Evolutionary conservation across 2,888 invertebrate species (phyloP), one percentile per base, ranked within the genome.

Genomic region (Cephus pulcher): DNA sequence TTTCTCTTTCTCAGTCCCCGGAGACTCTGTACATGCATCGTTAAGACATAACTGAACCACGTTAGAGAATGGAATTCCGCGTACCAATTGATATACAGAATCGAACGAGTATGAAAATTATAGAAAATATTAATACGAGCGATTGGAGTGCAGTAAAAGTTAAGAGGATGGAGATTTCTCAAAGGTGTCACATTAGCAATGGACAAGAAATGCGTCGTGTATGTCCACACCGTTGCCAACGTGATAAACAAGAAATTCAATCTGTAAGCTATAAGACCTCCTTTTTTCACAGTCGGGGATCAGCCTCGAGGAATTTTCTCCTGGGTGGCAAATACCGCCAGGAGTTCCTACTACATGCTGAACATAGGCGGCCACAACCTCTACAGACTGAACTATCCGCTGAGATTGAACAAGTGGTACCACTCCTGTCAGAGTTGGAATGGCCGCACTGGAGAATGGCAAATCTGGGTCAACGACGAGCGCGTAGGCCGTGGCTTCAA

Each of bases 371-470:
- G 96, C 37, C 96, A 97, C 90, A 96, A 95, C 81, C 94, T 97
- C 91, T 97, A 95, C 93, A 93, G 96, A 89, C 92, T 95, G 80
- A 95, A 95, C 90, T 95, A 95, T 90, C 95, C 95, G 75, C 89
- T 95, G 82, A 93, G 94, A 84, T 92, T 95, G 88, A 94, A 95
- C 90, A 93, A 94, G 90, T 97, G 97, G 97, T 97, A 97, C 93
- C 97, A 97, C 91, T 95, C 96, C 76, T 97, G 97, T 88, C 95
- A 96, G 87, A 97, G 97, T 77, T 97, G 97, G 97, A 97, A 97
- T 90, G 97, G 97, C 32, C 95, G 95, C 89, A 96, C 97, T 11
- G 97, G 97, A 75, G 97, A 97, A 92, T 97, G 97, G 97, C 97
- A 97, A 92, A 94, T 97, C 84, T 97, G 97, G 97, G 95, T 97